Evolutionary conservation across 2,888 invertebrate genomes (phyloP), one percentile per base, ranked within the genome.

Genomic region (Hydraecia micacea): DNA sequence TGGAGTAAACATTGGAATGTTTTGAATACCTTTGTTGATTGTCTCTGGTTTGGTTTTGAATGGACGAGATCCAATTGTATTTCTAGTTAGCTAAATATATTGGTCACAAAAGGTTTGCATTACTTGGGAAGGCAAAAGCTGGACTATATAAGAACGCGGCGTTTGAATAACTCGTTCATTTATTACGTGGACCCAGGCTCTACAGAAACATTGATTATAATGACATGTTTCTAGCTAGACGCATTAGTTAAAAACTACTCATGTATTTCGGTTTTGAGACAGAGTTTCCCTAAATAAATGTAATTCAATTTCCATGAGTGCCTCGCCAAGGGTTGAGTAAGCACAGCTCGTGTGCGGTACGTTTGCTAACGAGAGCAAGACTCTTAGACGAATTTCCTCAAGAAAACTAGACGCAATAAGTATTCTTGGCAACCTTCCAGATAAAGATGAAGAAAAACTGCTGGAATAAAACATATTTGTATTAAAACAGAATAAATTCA

Each of bases 371-470:
- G 81, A 83, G 85, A 55, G 28, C 68, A 71, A 39, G 69, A 32
- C 74, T 73, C 71, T 15, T 15, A 87, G 83, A 72, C 36, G 68
- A 46, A 77, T 80, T 70, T 82, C 80, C 78, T 84, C 66, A 86
- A 84, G 83, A 39, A 69, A 55, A 84, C 74, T 75, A 69, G 42
- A 66, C 52, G 62, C 42, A 78, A 80, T 73, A 75, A 70, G 60
- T 75, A 80, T 85, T 83, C 85, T 73, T 85, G 85, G 83, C 81
- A 70, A 28, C 3, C 18, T 55, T 7, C 80, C 82, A 85, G 36
- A 42, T 28, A 8, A 36, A 62, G 25, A 79, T 72, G 68, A 72
- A 68, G 67, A 63, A 65, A 68, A 72, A n/a, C n/a, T 58, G 55
- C 55, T 0, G 42, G n/a, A 58, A 55, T 28, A 28, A 79, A 52